phyloP scores from a whole-genome alignment of 2,797 vertebrate genomes.

The Threskiornis aethiopicus region DNA sequence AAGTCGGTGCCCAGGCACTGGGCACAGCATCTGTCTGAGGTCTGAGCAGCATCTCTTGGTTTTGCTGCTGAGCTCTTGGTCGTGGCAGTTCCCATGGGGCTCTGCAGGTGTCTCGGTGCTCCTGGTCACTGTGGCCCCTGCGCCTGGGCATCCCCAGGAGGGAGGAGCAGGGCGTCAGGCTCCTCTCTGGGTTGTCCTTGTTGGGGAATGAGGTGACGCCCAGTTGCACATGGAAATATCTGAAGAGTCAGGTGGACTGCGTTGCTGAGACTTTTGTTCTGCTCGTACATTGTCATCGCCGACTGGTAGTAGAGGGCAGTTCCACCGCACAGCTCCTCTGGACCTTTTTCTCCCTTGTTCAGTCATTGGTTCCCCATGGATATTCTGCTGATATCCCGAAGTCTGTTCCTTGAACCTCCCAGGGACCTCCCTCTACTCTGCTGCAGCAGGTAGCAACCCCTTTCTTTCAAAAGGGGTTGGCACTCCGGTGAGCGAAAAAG shows the following conservation, averaged over 20 bases:
- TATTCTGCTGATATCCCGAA: background rate
- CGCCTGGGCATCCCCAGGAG: background rate
- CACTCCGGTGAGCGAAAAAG: background rate
- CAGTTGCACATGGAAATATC: background rate
- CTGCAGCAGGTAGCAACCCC: background rate
- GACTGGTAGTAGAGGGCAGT: background rate
- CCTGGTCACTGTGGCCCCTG: rapidly evolving
- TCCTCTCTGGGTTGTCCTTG: background rate
- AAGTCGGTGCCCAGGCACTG: rapidly evolving
- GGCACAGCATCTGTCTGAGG: background rate
- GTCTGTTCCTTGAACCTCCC: background rate
- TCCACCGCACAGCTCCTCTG: background rate
- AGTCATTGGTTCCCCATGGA: rapidly evolving
- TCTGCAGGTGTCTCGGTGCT: background rate
- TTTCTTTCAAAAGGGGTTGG: background rate
- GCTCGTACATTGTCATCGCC: rapidly evolving
- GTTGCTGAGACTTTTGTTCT: background rate
- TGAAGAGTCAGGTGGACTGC: background rate
- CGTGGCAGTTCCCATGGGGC: rapidly evolving
- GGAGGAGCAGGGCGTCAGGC: background rate
- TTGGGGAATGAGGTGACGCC: background rate
- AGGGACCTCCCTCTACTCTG: background rate
- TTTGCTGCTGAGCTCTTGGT: background rate
- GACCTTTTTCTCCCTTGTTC: background rate
- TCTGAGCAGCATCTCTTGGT: background rate